phyloP scores from a whole-genome alignment of 2,888 invertebrate species.

The Paralinhomoeus sp. region DNA sequence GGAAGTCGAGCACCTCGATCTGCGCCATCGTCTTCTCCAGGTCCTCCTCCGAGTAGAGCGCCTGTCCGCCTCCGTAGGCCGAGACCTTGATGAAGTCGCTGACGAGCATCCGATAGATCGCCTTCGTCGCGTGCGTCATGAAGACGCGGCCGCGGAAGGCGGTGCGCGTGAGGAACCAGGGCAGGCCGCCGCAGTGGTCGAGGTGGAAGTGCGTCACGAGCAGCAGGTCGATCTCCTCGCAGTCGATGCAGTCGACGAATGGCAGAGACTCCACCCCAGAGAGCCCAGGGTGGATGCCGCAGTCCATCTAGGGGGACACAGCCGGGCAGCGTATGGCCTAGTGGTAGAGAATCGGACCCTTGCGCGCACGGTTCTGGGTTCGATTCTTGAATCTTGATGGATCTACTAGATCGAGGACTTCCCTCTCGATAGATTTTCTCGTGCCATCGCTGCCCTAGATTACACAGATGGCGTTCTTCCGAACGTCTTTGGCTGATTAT shows the following conservation, averaged over 20 bases:
- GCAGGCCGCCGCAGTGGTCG: conserved; percentile 90
- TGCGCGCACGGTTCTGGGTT: too few species aligned
- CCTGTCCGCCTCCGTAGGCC: conserved; percentile 32
- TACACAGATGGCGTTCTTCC: too few species aligned
- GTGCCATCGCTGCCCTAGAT: too few species aligned
- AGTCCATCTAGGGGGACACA: conserved; percentile 45
- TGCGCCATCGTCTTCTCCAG: conserved; percentile 92
- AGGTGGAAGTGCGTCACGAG: conserved; percentile 59
- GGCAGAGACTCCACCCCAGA: conserved; percentile 92
- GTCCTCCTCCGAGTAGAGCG: conserved; percentile 90
- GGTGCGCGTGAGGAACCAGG: conserved; percentile 91
- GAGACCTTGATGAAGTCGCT: conserved; percentile 95
- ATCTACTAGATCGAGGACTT: too few species aligned
- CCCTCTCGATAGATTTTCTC: too few species aligned
- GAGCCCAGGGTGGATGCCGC: conserved; percentile 92
- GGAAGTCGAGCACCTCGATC: conserved; percentile 51
- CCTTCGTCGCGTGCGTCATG: conserved; percentile 99
- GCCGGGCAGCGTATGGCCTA: too few species aligned
- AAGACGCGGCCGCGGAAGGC: conserved; percentile 78
- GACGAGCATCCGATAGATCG: conserved; percentile 85
- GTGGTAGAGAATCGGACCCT: too few species aligned
- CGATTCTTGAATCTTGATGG: too few species aligned
- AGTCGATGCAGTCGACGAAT: conserved; percentile 87
- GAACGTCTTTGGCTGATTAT: too few species aligned
- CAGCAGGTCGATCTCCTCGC: conserved; percentile 73